phyloP scores from a whole-genome alignment of 2,797 vertebrate species.

The Limosa lapponica region DNA sequence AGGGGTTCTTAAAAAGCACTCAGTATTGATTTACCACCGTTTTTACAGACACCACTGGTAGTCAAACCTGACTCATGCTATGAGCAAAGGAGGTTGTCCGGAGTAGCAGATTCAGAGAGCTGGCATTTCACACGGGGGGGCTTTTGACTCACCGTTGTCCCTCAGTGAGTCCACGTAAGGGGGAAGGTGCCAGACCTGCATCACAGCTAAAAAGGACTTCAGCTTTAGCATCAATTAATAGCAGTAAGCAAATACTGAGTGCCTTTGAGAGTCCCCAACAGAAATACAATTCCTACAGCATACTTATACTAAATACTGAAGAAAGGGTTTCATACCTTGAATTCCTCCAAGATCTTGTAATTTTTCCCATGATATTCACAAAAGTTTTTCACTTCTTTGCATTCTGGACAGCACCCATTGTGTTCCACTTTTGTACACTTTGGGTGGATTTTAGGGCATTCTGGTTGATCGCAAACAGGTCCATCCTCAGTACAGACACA shows the following conservation, averaged over 20 bases:
- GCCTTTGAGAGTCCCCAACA: background rate
- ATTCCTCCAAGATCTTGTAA: conserved; percentile 98
- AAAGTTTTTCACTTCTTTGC: conserved; percentile 99
- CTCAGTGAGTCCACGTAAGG: accelerated
- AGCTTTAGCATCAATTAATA: background rate
- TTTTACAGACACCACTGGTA: background rate
- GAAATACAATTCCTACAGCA: background rate
- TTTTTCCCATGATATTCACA: conserved; percentile 98
- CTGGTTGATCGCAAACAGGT: conserved; percentile 97
- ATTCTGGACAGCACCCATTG: conserved; percentile 98
- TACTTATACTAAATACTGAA: background rate
- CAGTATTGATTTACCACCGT: background rate
- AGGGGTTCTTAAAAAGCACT: background rate
- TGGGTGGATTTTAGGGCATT: conserved; percentile 98
- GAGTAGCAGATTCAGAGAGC: background rate
- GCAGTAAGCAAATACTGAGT: background rate
- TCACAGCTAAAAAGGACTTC: background rate
- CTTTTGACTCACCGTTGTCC: background rate
- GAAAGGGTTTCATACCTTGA: conserved; percentile 89
- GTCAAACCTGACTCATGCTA: background rate
- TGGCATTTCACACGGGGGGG: background rate
- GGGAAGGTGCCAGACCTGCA: background rate
- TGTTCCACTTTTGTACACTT: conserved; percentile 99
- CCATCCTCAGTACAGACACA: conserved; percentile 98
- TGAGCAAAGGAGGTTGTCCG: background rate